Base-by-base conservation (phyloP, 2,113 vertebrate genomes). In the Perca flavescens region DNA sequence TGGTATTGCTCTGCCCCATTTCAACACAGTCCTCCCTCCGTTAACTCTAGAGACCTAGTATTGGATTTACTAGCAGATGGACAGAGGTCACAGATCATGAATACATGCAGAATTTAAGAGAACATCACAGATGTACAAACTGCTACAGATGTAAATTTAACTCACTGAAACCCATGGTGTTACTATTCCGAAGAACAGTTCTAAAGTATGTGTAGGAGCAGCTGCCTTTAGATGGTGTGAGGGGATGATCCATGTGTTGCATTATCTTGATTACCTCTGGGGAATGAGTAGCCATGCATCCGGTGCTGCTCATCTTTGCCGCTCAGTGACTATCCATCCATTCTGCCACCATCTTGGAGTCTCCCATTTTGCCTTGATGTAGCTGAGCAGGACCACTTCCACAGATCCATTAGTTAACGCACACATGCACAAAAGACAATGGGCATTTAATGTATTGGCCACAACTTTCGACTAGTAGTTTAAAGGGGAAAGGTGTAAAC, bases 201-300 rank as follows among this genome's bases (percentile, higher is more conserved):
- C 56, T 22, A 1, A 43, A 49, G 16, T 53, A 0, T 68, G 56
- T 28, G 47, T 15, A 25, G 31, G 49, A 68, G 67, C 13, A 28
- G 58, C 69, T 68, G 74, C 49, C 34, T 80, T 34, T n/a, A 56
- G 54, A 40, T 19, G 43, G 64, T 47, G 49, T 12, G 10, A 64
- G 61, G 19, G 25, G 50, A 49, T 79, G 79, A 82, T 86, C 75
- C 75, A 80, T 88, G 78, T 52, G 46, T 72, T 74, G 80, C 72
- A 57, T 84, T 86, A 85, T 63, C 60, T 13, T 3, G 25, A 43
- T 64, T 65, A 34, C 58, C 36, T 69, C 54, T 52, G 60, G 77
- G 78, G 81, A 71, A 66, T 9, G 65, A 61, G 61, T 62, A 68
- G 73, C 71, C 19, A 25, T 53, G 64, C 68, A 65, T 83, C 54